These are phyloP conservation scores for Phylloscopus collybita DNA, from an alignment of 2,797 vertebrate species.

Conservation along the genomic window DNA sequence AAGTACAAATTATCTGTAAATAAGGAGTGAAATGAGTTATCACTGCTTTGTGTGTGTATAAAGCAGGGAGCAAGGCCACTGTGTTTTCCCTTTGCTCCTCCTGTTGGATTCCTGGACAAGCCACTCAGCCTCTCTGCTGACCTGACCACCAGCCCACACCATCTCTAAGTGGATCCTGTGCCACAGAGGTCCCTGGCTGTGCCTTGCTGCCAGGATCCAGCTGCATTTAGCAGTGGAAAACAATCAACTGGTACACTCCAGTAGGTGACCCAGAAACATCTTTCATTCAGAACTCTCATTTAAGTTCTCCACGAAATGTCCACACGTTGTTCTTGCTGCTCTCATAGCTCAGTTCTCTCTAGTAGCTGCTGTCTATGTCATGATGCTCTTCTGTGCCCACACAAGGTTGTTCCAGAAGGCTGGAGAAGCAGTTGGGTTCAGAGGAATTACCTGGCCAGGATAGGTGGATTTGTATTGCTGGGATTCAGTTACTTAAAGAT, in stretches of 20 bases:
- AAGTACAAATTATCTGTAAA: background rate
- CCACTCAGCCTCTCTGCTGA: background rate
- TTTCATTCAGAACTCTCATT: background rate
- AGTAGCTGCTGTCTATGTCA: background rate
- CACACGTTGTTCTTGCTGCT: background rate
- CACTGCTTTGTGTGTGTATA: background rate
- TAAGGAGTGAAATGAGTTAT: background rate
- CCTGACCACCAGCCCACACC: fast-evolving
- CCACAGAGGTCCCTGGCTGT: background rate
- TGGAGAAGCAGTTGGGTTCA: background rate
- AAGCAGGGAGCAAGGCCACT: background rate
- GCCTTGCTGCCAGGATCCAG: background rate
- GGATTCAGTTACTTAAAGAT: constrained; percentile 4
- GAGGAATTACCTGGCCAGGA: background rate
- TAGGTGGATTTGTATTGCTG: background rate
- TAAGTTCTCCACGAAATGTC: background rate
- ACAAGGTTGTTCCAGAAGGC: background rate
- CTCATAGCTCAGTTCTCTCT: background rate
- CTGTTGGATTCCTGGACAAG: background rate
- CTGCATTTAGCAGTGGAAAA: background rate
- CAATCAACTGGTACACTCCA: background rate
- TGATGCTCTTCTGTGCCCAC: background rate
- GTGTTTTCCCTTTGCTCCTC: background rate
- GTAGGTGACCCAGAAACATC: background rate
- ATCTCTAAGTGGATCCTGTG: background rate